Evolutionary conservation across 2,113 vertebrate species (phyloP), one percentile per base, ranked within the genome.

Genomic region (Hepsetus odoe): DNA sequence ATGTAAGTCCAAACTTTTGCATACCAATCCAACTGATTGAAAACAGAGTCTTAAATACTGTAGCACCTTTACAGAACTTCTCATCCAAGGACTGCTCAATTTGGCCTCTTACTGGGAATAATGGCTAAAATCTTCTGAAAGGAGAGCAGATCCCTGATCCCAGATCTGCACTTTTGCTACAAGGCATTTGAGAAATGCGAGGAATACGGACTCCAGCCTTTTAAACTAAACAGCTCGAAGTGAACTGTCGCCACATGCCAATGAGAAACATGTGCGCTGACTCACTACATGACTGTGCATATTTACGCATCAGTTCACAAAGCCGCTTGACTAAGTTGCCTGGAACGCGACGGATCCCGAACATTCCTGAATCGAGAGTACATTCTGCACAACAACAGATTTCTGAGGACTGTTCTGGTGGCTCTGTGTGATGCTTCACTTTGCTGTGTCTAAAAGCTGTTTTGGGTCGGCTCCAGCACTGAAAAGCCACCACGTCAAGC

Each of bases 241-340:
- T 40, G 32, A 49, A 64, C 49, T 24, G 44, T 32, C 13, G 7
- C 58, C 40, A 51, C 2, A 20, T 20, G 59, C 8, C 65, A 65
- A 75, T 51, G 8, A 65, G 14, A 22, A 49, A 22, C 72, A n/a
- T 74, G 72, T 64, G 58, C 33, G 38, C 56, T 74, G 56, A 74
- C 18, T 74, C 58, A 74, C 42, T 12, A 10, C 11, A 18, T 9
- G 42, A 12, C 42, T 9, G 18, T 44, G 35, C 26, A 13, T n/a
- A 30, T 35, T n/a, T 33, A 26, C 35, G 26, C 24, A 59, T 38
- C 59, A 18, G 28, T 32, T 30, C 73, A 65, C 26, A 51, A 1
- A 32, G 72, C n/a, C 2, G 59, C 20, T 49, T 5, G 40, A 35
- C 32, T 18, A 22, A 13, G 42, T 26, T 59, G 40, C 20, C 20